Percentiles rank a stretch among this genome's conserved stretches.
Evolutionary conservation across 2,797 vertebrate species (phyloP).

Genomic region (Diplodus sargus): DNA sequence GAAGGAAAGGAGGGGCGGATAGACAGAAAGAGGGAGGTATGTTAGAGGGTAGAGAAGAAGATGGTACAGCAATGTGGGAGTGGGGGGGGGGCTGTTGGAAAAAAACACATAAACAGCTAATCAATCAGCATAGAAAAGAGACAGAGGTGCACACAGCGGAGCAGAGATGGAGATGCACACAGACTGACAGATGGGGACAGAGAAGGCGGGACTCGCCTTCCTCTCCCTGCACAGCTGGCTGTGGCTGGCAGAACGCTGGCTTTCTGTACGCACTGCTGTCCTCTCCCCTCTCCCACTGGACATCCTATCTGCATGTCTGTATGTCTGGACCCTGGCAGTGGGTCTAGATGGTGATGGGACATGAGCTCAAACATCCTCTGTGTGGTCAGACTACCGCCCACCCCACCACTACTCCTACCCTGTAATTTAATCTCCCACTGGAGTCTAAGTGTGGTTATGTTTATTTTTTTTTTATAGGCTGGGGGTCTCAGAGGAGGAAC

Average conservation of each 20-base stretch:
- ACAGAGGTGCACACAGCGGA: constrained; percentile 8
- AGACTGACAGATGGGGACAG: constrained; percentile 47
- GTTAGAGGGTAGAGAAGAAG: constrained; percentile 23
- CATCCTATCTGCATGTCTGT: constrained; percentile 30
- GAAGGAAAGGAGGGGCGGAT: constrained; percentile 28
- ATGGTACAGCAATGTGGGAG: constrained; percentile 27
- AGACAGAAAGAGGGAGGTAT: constrained; percentile 14
- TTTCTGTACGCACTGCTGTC: constrained; percentile 31
- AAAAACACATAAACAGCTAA: constrained; percentile 55
- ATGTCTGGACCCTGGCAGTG: constrained; percentile 38
- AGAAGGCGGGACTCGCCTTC: constrained; percentile 19
- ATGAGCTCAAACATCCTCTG: constrained; percentile 38
- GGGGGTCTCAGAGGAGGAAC: constrained; percentile 9
- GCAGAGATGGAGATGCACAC: constrained; percentile 27
- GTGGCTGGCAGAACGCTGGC: constrained; percentile 52
- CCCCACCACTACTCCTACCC: background rate
- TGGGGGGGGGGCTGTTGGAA: constrained; percentile 10
- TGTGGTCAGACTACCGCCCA: constrained; percentile 32
- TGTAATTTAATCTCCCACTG: constrained; percentile 50
- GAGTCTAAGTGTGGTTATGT: constrained; percentile 36
- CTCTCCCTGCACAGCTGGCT: constrained; percentile 72
- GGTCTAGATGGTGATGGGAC: constrained; percentile 31
- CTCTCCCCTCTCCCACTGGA: constrained; percentile 33
- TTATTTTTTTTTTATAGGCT: constrained; percentile 8
- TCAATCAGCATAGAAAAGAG: constrained; percentile 49